Evolutionary conservation across 2,888 invertebrate species (phyloP), one percentile per base, ranked within the genome.

Genomic region (Eremobia ochroleuca): DNA sequence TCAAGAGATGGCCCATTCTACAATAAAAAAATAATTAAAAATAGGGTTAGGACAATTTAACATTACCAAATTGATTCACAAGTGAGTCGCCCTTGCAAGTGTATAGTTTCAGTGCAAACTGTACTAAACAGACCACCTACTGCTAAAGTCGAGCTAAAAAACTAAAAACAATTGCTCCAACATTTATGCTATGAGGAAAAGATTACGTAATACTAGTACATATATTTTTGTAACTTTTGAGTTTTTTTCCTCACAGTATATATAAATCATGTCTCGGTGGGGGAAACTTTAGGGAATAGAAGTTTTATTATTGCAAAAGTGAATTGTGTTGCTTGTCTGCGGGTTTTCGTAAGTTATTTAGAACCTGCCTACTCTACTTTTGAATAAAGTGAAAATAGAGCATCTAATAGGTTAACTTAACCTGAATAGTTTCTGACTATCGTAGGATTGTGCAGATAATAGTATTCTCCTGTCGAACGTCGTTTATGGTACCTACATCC

Each of bases 291-390:
- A 55, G 34, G 62, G 72, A 61, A 76, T 71, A 46, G 52, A 74
- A 83, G 71, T 83, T 83, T 73, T 78, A 73, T 82, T 74, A 85
- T 78, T 74, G 34, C 52, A n/a, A 61, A 71, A 78, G 86, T 82
- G 69, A 82, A 78, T 82, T 69, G 76, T 85, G 31, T 62, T 69
- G 72, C 46, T 64, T 58, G 61, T 85, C 37, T 46, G 59, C 40
- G 52, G 67, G 34, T 49, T 49, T 34, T 67, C 37, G 46, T 37
- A 21, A 59, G 43, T 65, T 55, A 83, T 83, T 65, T 66, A 49
- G 34, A 69, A 65, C 37, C 58, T 46, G 58, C n/a, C 4, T n/a
- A 55, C 4, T 13, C 21, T 59, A 61, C 55, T 59, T 77, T 61
- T 83, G 40, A 61, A 28, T 49, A 52, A 52, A 83, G 58, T 52